Base-by-base conservation (phyloP, 2,888 invertebrate species). In the Trachelus stipa region DNA sequence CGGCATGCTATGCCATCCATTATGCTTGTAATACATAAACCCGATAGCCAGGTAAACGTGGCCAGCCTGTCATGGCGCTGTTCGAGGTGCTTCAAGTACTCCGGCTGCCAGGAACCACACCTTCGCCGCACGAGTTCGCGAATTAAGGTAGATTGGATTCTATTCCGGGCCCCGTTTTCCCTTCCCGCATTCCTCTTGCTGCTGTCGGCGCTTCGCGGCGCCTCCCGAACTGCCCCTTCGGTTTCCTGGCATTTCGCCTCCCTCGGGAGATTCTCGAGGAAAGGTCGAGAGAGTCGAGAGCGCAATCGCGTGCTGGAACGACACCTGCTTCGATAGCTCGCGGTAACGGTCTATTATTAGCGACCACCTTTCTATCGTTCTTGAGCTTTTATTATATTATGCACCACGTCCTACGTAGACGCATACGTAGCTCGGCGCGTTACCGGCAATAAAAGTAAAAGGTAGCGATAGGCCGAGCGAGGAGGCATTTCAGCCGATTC, bases 311-410 rank as follows among this genome's bases (percentile, higher is more conserved):
- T 34, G 71, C 71, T 71, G 71, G 31, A 33, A 71, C 71, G 71
- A 71, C 71, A 71, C 71, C 71, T 34, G 56, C 77, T 77, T 79
- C 76, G 81, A 76, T 79, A 80, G 80, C 73, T 73, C 11, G 73
- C 11, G 73, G 35, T 73, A 56, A 35, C 78, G 79, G 73, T 81
- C 85, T 87, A 87, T 87, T 87, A 87, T 87, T 87, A 87, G 87
- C 85, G 76, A 80, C 82, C 79, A 83, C 85, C 86, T 87, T 87
- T 87, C 87, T 87, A 87, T 86, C 85, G 85, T 86, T 87, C 84
- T 82, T 33, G 71, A 33, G 71, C 31, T 71, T 71, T 71, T 71
- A 71, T 71, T 71, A 71, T 71, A 71, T 71, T 71, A 12, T 71
- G 31, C 71, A 31, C 71, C 3, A 9, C 71, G 31, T 6, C 71